Conservation (phyloP, 2,888 invertebrate genomes). For the Tigriopus californicus region DNA sequence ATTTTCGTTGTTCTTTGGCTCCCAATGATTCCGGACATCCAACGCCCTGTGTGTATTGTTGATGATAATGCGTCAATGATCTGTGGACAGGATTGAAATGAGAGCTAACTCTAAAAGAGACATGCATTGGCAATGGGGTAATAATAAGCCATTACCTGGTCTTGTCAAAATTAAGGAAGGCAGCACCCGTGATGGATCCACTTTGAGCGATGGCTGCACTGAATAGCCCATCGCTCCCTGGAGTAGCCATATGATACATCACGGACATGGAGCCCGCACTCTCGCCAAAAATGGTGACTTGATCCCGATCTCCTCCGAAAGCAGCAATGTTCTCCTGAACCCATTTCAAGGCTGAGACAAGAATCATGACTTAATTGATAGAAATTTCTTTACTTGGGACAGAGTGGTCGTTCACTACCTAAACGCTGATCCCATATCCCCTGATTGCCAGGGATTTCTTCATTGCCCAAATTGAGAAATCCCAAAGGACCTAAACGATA, state of each 20-base stretch:
- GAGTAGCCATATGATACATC: background rate
- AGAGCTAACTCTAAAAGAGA: too few species aligned
- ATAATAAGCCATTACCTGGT: too few species aligned
- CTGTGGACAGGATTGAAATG: too few species aligned
- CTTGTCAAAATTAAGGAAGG: too few species aligned
- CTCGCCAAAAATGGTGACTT: background rate
- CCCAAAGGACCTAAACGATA: slow-evolving; percentile 5
- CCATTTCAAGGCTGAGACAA: background rate
- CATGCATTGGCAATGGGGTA: too few species aligned
- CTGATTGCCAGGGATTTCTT: background rate
- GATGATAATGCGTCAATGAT: background rate
- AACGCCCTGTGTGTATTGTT: background rate
- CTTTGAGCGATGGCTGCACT: background rate
- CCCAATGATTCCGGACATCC: background rate
- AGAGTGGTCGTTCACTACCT: too few species aligned
- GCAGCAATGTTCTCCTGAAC: background rate
- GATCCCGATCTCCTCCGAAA: background rate
- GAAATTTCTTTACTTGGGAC: too few species aligned
- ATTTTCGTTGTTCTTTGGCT: background rate
- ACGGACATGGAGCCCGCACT: background rate
- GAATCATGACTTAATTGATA: too few species aligned
- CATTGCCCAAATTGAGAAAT: slow-evolving; percentile 7
- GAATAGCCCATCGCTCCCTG: background rate
- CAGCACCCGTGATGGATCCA: background rate
- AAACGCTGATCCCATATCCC: slow-evolving; percentile 7